phyloP scores from a whole-genome alignment of 2,113 vertebrate genomes.

The Urocolius indicus region DNA sequence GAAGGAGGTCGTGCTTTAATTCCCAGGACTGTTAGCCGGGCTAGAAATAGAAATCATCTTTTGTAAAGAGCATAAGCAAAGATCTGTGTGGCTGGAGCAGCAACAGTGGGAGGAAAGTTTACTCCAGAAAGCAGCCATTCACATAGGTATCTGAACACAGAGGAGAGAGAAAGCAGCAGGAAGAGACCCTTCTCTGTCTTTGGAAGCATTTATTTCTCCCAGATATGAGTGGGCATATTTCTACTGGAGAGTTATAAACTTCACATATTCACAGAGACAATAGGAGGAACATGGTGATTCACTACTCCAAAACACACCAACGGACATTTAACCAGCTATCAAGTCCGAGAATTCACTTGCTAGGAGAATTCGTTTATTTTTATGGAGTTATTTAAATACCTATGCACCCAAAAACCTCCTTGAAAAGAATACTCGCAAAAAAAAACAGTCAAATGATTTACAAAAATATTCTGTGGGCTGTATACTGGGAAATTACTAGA shows the following conservation, averaged over 20 bases:
- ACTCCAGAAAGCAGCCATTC: neutral
- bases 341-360: neutral
- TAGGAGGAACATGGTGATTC: neutral
- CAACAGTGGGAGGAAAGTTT: neutral
- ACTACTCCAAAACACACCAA: neutral
- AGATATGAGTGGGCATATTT: neutral
- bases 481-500: neutral
- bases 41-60: slow-evolving; percentile 22
- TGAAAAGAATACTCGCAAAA: neutral
- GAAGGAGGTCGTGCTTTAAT: neutral
- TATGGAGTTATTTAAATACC: neutral
- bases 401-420: neutral
- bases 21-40: neutral
- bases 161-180: neutral
- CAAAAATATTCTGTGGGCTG: neutral
- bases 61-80: neutral
- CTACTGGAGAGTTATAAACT: neutral
- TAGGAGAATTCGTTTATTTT: neutral
- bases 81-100: neutral
- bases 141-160: neutral
- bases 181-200: neutral
- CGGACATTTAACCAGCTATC: neutral
- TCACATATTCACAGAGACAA: slow-evolving; percentile 6
- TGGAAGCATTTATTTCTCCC: neutral
- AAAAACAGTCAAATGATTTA: neutral